Base-by-base conservation (phyloP, 2,888 invertebrate species). In the Lasioglossum oenotherae region DNA sequence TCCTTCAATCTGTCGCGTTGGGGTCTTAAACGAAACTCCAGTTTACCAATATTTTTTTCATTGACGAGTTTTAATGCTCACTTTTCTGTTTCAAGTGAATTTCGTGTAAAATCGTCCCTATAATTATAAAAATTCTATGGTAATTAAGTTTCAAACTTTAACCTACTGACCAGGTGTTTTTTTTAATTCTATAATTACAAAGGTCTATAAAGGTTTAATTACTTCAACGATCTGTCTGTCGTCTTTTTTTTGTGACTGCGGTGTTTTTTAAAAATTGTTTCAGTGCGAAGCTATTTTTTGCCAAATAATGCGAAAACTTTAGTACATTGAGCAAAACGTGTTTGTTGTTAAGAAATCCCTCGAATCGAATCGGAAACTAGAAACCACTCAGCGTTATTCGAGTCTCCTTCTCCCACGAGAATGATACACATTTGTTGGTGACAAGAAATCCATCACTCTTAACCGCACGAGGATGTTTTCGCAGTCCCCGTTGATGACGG, bases 331-430 rank as follows among this genome's bases (percentile, higher is more conserved):
- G 38, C 10, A 12, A n/a, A n/a, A n/a, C n/a, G n/a, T n/a, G 71
- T 74, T 69, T 74, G 60, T 69, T 64, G 44, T 77, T 19, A 27
- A 57, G 53, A 27, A 72, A 64, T 73, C 69, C 35, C 41, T 31
- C 35, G 53, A 71, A 78, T 71, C 74, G 84, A 73, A 83, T 67
- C 76, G 53, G 82, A 81, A 80, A 86, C 89, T 89, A 87, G 87
- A 85, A 82, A 87, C 80, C 76, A 84, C 82, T 85, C 71, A 81
- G 87, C 88, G 87, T 91, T 90, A 90, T 92, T 92, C 90, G 90
- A 91, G 91, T 91, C 90, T 87, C 81, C 74, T 41, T 80, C 82
- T 80, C 88, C 87, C 90, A 57, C 67, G 84, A 88, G 92, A 80
- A 81, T 87, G 78, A 80, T 87, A 87, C 89, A 78, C 82, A 85